A percentile compares a stretch with the other conserved stretches of the same genome.
Conservation (phyloP, 1,140 invertebrate species). For the Dysdera silvatica region DNA sequence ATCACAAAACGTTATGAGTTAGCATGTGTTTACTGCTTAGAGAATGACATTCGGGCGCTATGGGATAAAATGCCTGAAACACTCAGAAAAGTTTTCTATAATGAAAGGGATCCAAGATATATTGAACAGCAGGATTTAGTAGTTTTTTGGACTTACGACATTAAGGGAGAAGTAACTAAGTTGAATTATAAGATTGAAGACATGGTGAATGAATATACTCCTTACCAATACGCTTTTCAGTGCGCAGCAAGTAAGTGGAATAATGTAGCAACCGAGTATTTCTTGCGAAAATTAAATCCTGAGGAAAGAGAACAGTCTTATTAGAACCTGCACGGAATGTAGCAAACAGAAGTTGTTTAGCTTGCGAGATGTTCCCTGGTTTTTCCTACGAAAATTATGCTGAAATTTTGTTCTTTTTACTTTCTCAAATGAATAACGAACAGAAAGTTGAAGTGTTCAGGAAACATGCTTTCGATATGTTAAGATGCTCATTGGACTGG, state of each 20-base stretch:
- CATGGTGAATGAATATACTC: neutral
- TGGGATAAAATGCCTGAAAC: neutral
- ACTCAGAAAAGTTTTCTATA: neutral
- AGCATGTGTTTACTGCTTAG: constrained; percentile 7
- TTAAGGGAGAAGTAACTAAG: neutral
- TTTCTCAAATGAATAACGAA: constrained; percentile 15
- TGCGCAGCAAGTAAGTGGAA: constrained; percentile 10
- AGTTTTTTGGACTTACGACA: neutral
- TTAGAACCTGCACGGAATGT: constrained; percentile 12
- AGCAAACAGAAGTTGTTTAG: constrained; percentile 4
- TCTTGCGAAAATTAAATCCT: neutral
- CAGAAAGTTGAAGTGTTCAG: constrained; percentile 14
- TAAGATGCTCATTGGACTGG: constrained; percentile 13
- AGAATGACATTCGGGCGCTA: neutral
- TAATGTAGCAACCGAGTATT: constrained; percentile 8
- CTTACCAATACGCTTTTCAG: constrained; percentile 1
- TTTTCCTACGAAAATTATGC: constrained; percentile 12
- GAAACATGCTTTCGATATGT: constrained; percentile 3
- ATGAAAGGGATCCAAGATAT: neutral
- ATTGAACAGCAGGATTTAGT: neutral
- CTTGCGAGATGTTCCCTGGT: neutral
- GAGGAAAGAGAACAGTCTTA: constrained; percentile 3
- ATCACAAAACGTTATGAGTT: constrained; percentile 2
- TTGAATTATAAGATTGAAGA: neutral
- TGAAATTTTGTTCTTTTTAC: constrained; percentile 19